Conservation (phyloP, 2,888 invertebrate genomes). For the Euzophera pinguis region DNA sequence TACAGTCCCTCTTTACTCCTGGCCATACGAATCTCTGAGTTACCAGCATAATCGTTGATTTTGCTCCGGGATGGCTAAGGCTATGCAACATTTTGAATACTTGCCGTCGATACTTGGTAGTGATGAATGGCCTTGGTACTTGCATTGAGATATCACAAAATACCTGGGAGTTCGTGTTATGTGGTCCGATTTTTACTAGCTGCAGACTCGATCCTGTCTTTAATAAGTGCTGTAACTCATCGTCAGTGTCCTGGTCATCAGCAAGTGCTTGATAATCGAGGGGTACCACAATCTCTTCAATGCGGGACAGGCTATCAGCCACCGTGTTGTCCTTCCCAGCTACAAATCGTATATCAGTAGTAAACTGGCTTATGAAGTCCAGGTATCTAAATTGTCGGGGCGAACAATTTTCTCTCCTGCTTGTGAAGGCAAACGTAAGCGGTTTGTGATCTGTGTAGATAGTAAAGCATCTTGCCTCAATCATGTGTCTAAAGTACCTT, state of each 20-base stretch:
- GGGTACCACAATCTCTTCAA: constrained; percentile 23
- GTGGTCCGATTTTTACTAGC: constrained; percentile 17
- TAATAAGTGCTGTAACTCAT: constrained; percentile 20
- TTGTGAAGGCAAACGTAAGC: constrained; percentile 34
- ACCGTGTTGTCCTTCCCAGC: constrained; percentile 37
- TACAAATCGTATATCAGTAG: constrained; percentile 30
- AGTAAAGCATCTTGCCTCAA: constrained; percentile 40
- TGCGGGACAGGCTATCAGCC: constrained; percentile 39
- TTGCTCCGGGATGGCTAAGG: constrained; percentile 25
- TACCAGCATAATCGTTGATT: constrained; percentile 22
- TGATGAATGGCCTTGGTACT: constrained; percentile 22
- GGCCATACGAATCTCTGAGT: constrained; percentile 21
- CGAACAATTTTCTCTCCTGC: constrained; percentile 31
- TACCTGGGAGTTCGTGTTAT: constrained; percentile 5
- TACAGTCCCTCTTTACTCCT: constrained; percentile 18
- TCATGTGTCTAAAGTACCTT: constrained; percentile 39
- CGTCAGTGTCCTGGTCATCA: constrained; percentile 19
- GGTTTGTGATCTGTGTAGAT: constrained; percentile 47
- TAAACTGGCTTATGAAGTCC: constrained; percentile 41
- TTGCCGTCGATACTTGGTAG: constrained; percentile 16
- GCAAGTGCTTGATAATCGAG: constrained; percentile 21
- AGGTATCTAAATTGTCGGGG: constrained; percentile 42
- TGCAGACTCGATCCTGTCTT: constrained; percentile 14
- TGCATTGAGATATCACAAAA: constrained; percentile 23
- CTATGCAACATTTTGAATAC: constrained; percentile 25